A percentile compares a stretch with the other conserved stretches of the same genome.
Conservation (phyloP, 1,140 invertebrate species). For the Octopus bimaculoides region DNA sequence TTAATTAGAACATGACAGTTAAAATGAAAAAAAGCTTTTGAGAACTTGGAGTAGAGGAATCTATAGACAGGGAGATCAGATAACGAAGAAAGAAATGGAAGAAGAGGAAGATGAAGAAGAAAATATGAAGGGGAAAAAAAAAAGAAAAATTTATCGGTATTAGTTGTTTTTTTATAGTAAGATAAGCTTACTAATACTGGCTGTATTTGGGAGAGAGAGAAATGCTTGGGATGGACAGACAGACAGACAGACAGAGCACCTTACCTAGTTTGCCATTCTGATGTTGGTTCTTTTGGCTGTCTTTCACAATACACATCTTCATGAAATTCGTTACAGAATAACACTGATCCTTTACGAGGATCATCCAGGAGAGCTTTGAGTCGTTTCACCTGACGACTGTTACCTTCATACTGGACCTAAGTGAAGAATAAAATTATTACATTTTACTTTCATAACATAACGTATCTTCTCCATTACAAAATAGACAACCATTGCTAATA, state of each 20-base stretch:
- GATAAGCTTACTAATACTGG: no score
- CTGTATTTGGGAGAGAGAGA: no score
- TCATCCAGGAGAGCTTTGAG: slow-evolving; percentile 42
- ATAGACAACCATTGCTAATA: not conserved
- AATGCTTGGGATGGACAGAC: no score
- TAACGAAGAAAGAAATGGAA: no score
- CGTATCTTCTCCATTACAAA: not conserved
- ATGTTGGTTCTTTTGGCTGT: slow-evolving; percentile 33
- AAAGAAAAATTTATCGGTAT: no score
- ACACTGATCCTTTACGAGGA: slow-evolving; percentile 33
- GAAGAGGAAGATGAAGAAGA: no score
- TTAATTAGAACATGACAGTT: no score
- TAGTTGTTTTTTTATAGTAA: no score
- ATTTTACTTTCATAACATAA: not conserved
- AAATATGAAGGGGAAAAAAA: no score
- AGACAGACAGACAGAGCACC: not conserved
- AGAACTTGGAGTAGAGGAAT: no score
- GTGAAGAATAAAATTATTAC: slow-evolving; percentile 14
- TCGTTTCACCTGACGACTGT: slow-evolving; percentile 32
- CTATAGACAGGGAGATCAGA: no score
- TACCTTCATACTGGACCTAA: slow-evolving; percentile 46
- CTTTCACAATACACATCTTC: slow-evolving; percentile 42
- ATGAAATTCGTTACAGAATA: slow-evolving; percentile 53
- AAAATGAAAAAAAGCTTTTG: no score
- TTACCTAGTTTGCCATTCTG: slow-evolving; percentile 40